These are phyloP conservation scores for Penaeus indicus DNA, from an alignment of 1,140 invertebrate genomes.

Conservation along the genomic window DNA sequence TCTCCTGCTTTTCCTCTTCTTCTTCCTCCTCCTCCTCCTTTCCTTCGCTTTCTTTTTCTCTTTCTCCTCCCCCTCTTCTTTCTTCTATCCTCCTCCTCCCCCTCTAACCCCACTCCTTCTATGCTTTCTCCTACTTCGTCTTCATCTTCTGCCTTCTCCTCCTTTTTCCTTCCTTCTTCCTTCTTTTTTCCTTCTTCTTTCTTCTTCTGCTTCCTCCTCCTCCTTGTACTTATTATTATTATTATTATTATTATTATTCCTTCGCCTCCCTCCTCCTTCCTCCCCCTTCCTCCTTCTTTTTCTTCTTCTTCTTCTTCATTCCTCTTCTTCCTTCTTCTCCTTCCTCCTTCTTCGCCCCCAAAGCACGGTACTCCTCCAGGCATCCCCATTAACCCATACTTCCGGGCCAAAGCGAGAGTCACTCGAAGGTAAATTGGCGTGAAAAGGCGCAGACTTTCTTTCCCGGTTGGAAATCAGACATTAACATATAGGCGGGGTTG, in stretches of 20 bases:
- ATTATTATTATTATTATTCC: background rate
- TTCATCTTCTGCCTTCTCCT: too few species aligned
- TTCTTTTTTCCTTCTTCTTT: too few species aligned
- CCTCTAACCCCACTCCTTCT: background rate
- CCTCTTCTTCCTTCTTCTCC: background rate
- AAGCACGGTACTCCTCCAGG: background rate
- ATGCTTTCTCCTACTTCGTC: background rate
- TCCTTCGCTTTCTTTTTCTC: background rate
- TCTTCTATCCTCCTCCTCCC: background rate
- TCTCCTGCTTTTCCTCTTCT: background rate
- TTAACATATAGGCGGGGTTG: too few species aligned
- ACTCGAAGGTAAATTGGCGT: too few species aligned
- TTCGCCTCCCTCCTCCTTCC: background rate
- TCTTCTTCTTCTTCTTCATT: background rate
- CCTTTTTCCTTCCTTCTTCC: too few species aligned
- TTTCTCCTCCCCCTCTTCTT: background rate
- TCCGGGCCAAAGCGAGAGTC: background rate
- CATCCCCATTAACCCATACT: background rate
- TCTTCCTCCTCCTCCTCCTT: background rate
- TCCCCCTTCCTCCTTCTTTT: too few species aligned
- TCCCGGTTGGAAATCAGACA: too few species aligned
- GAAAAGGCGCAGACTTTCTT: too few species aligned
- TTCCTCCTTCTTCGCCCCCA: too few species aligned
- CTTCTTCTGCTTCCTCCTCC: background rate
- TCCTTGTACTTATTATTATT: background rate